phyloP scores from a whole-genome alignment of 2,113 vertebrate genomes.

The Enhydra lutris region DNA sequence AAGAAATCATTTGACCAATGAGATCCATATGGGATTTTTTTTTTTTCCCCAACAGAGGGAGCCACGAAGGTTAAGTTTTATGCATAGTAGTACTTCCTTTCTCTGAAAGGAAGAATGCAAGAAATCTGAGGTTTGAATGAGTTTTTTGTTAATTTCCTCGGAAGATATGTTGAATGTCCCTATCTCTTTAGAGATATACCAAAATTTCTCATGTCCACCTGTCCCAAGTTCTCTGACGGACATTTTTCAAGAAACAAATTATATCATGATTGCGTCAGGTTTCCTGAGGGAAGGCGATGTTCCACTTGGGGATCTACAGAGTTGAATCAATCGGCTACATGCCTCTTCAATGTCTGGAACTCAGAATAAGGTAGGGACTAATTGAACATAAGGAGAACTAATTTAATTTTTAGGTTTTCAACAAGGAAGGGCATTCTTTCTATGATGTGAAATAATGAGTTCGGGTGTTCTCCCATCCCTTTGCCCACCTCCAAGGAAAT shows the following conservation, averaged over 20 bases:
- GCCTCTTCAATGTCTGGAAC: not conserved
- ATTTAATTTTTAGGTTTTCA: slow-evolving; percentile 16
- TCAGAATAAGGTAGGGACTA: not conserved
- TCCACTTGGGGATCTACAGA: not conserved
- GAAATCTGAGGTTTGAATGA: not conserved
- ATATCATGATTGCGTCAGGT: not conserved
- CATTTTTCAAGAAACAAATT: not conserved
- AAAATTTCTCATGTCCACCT: not conserved
- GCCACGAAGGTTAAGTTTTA: not conserved
- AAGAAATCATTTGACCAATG: not conserved
- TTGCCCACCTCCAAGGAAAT: not conserved
- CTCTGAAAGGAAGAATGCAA: not conserved
- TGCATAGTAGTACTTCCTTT: not conserved
- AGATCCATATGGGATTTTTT: not conserved
- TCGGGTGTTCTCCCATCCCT: not conserved
- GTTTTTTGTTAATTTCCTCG: not conserved
- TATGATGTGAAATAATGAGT: not conserved
- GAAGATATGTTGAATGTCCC: not conserved
- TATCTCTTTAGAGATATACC: not conserved
- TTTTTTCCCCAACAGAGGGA: not conserved
- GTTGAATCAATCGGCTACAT: not conserved
- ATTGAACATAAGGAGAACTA: not conserved
- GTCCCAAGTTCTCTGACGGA: not conserved
- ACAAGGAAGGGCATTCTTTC: not conserved
- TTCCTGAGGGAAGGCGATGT: not conserved